Evolutionary conservation across 2,113 vertebrate species (phyloP).

Genomic region (Noctilio leporinus): DNA sequence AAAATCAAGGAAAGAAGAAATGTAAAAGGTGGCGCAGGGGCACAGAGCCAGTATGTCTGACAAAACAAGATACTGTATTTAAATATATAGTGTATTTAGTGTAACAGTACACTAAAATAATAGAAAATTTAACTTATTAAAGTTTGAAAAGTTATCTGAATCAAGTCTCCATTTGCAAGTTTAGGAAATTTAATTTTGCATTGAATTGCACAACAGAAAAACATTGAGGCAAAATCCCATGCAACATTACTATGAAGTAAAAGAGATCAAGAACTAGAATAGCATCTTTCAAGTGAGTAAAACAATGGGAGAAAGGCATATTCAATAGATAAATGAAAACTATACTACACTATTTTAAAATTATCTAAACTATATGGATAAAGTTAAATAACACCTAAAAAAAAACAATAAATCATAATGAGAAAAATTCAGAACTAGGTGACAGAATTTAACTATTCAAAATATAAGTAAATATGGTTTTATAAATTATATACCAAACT

Average conservation of each 20-base stretch:
- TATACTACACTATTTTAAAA: not conserved
- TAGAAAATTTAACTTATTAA: not conserved
- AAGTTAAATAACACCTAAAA: not conserved
- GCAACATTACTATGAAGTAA: not conserved
- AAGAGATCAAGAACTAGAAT: not conserved
- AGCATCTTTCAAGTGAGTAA: not conserved
- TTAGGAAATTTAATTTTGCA: not conserved
- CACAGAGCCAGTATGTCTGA: not conserved
- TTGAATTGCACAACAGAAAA: not conserved
- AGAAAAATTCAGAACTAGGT: not conserved
- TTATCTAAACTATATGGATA: not conserved
- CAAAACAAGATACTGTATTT: not conserved
- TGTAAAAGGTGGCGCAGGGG: not conserved
- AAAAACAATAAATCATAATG: not conserved
- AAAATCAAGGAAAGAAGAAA: not conserved
- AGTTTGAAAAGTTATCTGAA: not conserved
- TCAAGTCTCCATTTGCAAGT: not conserved
- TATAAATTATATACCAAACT: not conserved
- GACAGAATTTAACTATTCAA: not conserved
- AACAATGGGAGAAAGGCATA: not conserved
- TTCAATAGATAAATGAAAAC: not conserved
- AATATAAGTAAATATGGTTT: not conserved
- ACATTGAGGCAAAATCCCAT: not conserved
- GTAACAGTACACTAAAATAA: not conserved
- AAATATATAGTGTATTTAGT: too few species aligned